Base-by-base conservation (phyloP, 23 tunicate species). In the Ciona savignyi region DNA sequence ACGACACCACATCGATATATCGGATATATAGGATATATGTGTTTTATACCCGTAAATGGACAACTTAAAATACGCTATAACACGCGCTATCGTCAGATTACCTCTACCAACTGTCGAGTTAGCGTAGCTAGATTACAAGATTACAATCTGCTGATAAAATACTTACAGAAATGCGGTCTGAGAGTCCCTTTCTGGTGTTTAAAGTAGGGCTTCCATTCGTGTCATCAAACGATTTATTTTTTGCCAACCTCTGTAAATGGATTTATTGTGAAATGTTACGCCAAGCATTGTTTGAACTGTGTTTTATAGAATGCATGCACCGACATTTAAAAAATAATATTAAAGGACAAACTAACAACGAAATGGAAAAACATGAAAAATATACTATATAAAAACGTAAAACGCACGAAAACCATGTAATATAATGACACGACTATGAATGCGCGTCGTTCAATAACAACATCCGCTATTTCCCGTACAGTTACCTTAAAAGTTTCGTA, bases 401-500 rank as follows among this genome's bases (percentile, higher is more conserved):
- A 51, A 51, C 62, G 21, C 62, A 21, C 62, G 62, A 19, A 51
- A 51, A 19, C 21, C 62, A 51, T 21, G 62, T 15, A 19, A 21
- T 21, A 51, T 15, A n/a, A n/a, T n/a, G n/a, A 1, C 23, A 29
- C 21, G 27, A 22, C 23, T n/a, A n/a, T n/a, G n/a, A n/a, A n/a
- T n/a, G n/a, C n/a, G n/a, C n/a, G n/a, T n/a, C n/a, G n/a, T n/a
- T n/a, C n/a, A n/a, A n/a, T n/a, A n/a, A n/a, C n/a, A n/a, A n/a
- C n/a, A n/a, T n/a, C n/a, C n/a, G n/a, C n/a, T n/a, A n/a, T n/a
- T n/a, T n/a, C n/a, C n/a, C n/a, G n/a, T 1, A 26, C n/a, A 3
- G 66, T 49, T 61, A 91, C 91, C 83, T 85, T 84, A 75, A 91
- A 91, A 51, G 97, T 78, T 25, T 91, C 97, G 72, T 74, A 91